phyloP scores from a whole-genome alignment of 2,888 invertebrate genomes.

The Petrophora chlorosata region DNA sequence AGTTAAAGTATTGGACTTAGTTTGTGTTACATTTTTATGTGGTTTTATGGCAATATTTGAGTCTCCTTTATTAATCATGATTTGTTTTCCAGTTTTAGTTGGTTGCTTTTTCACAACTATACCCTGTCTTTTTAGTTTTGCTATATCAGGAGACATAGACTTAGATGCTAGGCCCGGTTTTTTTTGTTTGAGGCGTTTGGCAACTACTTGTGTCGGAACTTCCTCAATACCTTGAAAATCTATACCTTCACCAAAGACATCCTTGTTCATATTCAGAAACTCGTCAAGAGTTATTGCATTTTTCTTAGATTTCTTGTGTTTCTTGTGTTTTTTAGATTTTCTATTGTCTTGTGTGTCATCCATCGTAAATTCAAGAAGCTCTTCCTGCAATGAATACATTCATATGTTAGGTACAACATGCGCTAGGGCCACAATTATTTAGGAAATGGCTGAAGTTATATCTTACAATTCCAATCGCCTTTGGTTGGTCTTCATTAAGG shows the following conservation, averaged over 20 bases:
- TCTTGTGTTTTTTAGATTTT: constrained; percentile 72
- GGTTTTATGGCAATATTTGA: constrained; percentile 5
- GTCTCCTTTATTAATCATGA: background rate
- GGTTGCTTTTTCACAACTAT: constrained; percentile 68
- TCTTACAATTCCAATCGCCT: constrained; percentile 62
- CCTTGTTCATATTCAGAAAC: constrained; percentile 78
- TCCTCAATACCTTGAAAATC: constrained; percentile 77
- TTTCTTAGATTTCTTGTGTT: constrained; percentile 76
- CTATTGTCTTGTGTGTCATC: constrained; percentile 53
- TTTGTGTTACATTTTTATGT: constrained; percentile 15
- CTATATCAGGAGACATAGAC: constrained; percentile 55
- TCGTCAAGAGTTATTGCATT: constrained; percentile 75
- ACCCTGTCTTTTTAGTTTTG: constrained; percentile 72
- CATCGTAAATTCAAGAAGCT: constrained; percentile 68
- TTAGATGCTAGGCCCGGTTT: constrained; percentile 47
- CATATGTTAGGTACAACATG: background rate
- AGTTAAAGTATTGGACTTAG: constrained; percentile 37
- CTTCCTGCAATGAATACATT: constrained; percentile 58
- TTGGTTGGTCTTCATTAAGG: constrained; percentile 40
- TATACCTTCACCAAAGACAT: constrained; percentile 76
- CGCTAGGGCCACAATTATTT: too few relatives aligned
- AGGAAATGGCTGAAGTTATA: too few relatives aligned
- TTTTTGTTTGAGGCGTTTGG: constrained; percentile 63
- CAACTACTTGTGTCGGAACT: constrained; percentile 68
- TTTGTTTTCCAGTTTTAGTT: constrained; percentile 17